Conservation (phyloP, 2,888 invertebrate species). For the Epirrita christyi region DNA sequence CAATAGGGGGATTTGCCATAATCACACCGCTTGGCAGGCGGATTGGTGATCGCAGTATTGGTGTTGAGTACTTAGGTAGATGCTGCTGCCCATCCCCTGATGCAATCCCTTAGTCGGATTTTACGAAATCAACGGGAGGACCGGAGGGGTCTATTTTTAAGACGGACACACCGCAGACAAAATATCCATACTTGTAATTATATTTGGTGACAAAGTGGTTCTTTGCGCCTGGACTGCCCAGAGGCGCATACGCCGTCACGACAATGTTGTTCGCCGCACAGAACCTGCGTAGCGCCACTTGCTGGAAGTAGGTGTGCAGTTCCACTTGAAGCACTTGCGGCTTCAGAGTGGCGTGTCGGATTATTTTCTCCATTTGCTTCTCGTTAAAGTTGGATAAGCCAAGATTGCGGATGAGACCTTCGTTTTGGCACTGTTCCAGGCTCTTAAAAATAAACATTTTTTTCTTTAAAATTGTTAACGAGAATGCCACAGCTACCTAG, state of each 20-base stretch:
- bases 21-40: no score
- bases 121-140: no score
- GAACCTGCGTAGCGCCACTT: constrained; percentile 85
- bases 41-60: no score
- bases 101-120: no score
- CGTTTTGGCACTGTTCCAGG: constrained; percentile 88
- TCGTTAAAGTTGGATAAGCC: constrained; percentile 93
- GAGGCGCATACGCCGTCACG: constrained; percentile 89
- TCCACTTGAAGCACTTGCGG: constrained; percentile 91
- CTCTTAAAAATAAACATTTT: constrained; percentile 69
- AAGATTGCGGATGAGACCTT: constrained; percentile 87
- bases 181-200: constrained; percentile 82
- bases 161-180: no score
- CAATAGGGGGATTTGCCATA: no score
- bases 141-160: no score
- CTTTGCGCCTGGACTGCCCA: constrained; percentile 89
- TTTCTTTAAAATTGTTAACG: no score
- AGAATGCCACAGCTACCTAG: no score
- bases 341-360: constrained; percentile 85
- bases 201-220: constrained; percentile 86
- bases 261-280: constrained; percentile 87
- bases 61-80: no score
- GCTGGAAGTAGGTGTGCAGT: constrained; percentile 91
- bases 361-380: constrained; percentile 87
- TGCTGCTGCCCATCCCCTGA: no score